A percentile compares a stretch with the other conserved stretches of the same genome.
phyloP scores from a whole-genome alignment of 2,113 vertebrate species.

The Leucosticte australis region DNA sequence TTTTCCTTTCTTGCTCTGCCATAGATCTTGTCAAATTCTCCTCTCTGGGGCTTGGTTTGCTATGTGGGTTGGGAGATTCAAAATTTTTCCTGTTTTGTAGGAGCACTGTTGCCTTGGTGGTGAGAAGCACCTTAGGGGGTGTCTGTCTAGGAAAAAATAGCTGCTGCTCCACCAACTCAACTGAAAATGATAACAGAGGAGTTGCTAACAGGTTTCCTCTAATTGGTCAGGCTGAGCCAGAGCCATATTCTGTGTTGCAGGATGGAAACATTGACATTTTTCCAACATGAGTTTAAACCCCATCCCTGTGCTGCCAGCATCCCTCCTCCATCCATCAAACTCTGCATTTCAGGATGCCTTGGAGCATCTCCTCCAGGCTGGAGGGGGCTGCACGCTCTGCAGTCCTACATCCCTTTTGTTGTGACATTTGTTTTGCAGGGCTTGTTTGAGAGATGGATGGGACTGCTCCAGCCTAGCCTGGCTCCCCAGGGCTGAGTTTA shows the following conservation, averaged over 20 bases:
- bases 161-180: not conserved
- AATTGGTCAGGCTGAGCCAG: not conserved
- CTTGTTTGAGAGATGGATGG: not conserved
- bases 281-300: not conserved
- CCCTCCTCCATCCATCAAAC: not conserved
- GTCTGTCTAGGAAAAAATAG: not conserved
- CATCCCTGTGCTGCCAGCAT: not conserved
- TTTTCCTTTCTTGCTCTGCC: not conserved
- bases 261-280: not conserved
- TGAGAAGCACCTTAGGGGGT: not conserved
- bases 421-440: not conserved
- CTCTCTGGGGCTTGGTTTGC: not conserved
- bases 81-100: not conserved
- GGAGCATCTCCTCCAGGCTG: not conserved
- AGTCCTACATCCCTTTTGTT: not conserved
- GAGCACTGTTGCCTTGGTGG: not conserved
- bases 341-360: not conserved
- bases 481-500: not conserved
- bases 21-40: not conserved
- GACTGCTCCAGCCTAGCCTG: not conserved
- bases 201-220: not conserved
- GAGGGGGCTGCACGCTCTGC: not conserved
- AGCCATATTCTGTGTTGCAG: not conserved
- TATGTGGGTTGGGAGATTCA: not conserved
- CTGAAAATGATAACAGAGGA: not conserved